Conservation (phyloP, 1,140 invertebrate species). For the Bombus superbus region DNA sequence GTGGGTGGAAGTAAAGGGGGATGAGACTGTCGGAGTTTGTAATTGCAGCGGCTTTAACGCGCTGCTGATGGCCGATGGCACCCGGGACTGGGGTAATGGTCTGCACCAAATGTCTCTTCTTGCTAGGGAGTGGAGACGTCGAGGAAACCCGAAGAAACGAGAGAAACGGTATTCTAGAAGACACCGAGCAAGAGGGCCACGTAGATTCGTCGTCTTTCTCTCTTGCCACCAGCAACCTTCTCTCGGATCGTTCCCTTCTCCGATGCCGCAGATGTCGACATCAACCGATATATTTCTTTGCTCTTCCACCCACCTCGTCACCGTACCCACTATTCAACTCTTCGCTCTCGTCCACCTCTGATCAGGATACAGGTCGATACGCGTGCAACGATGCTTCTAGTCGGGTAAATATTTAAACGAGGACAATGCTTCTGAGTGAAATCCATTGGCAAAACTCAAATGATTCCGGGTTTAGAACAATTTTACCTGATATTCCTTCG, state of each 20-base stretch:
- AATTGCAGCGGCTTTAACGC: conserved; percentile 81
- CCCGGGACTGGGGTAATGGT: conserved; percentile 75
- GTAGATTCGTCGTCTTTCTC: conserved; percentile 43
- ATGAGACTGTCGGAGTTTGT: conserved; percentile 78
- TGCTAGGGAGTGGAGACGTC: conserved; percentile 50
- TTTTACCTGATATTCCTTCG: background rate
- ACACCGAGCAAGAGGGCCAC: conserved; percentile 49
- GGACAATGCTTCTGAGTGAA: background rate
- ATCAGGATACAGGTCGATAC: conserved; percentile 28
- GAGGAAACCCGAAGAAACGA: conserved; percentile 47
- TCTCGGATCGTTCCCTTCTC: conserved; percentile 49
- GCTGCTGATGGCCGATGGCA: conserved; percentile 79
- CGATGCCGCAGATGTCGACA: conserved; percentile 49
- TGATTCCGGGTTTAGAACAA: background rate
- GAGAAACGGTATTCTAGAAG: conserved; percentile 64
- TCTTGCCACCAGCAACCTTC: background rate
- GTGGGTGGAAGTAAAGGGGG: conserved; percentile 65
- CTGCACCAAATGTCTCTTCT: conserved; percentile 76
- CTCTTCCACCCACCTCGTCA: background rate
- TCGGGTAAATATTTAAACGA: conserved; percentile 43
- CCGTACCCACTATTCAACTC: background rate
- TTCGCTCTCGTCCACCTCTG: background rate
- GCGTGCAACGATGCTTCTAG: conserved; percentile 27
- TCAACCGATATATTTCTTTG: conserved; percentile 47
- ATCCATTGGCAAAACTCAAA: conserved; percentile 7